Conservation (phyloP, 2,797 vertebrate genomes). For the Tachyglossus aculeatus region DNA sequence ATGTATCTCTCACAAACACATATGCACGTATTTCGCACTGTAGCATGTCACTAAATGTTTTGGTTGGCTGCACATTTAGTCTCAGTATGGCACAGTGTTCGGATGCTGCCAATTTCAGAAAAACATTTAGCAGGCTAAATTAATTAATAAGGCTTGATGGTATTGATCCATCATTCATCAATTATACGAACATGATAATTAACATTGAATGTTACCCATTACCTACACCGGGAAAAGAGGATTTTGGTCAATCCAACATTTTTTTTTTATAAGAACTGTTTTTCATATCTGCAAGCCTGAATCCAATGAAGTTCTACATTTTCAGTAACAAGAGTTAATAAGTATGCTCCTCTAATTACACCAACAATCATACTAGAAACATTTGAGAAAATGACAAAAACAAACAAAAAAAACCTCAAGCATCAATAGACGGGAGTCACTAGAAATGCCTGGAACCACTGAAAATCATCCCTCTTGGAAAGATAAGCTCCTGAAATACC, state of each 20-base stretch:
- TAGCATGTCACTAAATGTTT: constrained; percentile 29
- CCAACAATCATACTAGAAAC: no score
- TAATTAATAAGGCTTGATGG: constrained; percentile 41
- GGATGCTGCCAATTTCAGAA: constrained; percentile 52
- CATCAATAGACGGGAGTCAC: neutral
- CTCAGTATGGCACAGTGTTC: constrained; percentile 45
- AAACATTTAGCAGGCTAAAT: constrained; percentile 36
- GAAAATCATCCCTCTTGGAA: neutral
- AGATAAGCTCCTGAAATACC: neutral
- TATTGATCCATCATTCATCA: constrained; percentile 46
- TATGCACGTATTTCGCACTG: constrained; percentile 25
- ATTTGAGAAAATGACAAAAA: neutral
- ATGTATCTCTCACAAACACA: constrained; percentile 18
- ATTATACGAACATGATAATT: constrained; percentile 25
- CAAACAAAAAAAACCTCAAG: neutral
- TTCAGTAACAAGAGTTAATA: constrained; percentile 12
- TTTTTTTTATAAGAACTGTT: neutral
- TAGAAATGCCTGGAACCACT: neutral
- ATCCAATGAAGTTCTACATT: constrained; percentile 34
- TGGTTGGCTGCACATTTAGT: constrained; percentile 37
- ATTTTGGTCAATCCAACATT: neutral
- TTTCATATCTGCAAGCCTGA: constrained; percentile 3
- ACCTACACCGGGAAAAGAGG: neutral
- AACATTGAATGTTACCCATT: neutral
- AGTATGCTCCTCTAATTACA: no score